Evolutionary conservation across 2,888 invertebrate species (phyloP).

Genomic region (Blastobasis lacticolella): DNA sequence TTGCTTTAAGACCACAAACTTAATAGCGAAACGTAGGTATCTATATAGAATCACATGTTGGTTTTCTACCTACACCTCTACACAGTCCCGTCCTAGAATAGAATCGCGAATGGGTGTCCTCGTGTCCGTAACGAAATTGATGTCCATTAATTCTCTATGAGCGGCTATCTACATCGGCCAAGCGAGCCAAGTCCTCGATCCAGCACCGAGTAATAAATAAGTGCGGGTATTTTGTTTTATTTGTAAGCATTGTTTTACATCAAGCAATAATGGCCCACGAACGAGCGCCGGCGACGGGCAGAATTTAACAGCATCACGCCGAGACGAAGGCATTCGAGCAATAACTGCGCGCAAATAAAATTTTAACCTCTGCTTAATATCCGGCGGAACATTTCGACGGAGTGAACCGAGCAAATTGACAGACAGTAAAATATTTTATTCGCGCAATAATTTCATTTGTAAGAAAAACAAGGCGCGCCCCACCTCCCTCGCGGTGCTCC

Average conservation of each 20-base stretch:
- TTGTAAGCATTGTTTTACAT: conserved; percentile 59
- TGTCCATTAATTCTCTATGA: conserved; percentile 9
- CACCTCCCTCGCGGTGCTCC: conserved; percentile 31
- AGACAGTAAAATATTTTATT: conserved; percentile 73
- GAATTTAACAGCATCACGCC: conserved; percentile 50
- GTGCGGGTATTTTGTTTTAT: conserved; percentile 45
- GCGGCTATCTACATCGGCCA: conserved; percentile 4
- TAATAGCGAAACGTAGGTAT: too few species aligned
- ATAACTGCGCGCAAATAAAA: conserved; percentile 66
- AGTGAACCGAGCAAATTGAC: conserved; percentile 61
- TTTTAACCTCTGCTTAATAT: conserved; percentile 72
- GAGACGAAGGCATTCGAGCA: conserved; percentile 39
- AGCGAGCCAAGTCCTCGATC: conserved; percentile 11
- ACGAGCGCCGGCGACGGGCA: conserved; percentile 36
- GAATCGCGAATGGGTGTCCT: not conserved
- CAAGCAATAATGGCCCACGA: conserved; percentile 50
- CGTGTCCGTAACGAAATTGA: conserved; percentile 7
- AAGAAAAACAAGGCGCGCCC: conserved; percentile 58
- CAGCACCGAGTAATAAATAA: conserved; percentile 47
- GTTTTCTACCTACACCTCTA: too few species aligned
- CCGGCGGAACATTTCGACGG: conserved; percentile 49
- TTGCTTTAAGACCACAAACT: too few species aligned
- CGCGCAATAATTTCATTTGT: conserved; percentile 68
- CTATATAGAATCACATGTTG: too few species aligned
- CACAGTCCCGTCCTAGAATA: too few species aligned